Evolutionary conservation across 2,113 vertebrate genomes (phyloP).

Genomic region (Circaetus cinerascens): DNA sequence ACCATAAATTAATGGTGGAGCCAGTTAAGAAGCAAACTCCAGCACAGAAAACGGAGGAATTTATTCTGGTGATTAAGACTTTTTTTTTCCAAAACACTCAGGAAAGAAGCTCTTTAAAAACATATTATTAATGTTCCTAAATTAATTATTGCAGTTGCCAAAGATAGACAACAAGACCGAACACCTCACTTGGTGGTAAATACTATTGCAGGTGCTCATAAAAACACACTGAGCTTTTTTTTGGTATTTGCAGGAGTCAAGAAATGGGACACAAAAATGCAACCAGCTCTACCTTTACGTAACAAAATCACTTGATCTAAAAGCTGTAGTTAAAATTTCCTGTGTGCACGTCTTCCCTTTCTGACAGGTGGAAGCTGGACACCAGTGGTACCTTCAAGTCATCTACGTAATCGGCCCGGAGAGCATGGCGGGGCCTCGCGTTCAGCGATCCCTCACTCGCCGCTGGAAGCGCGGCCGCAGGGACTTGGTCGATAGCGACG

Average conservation of each 20-base stretch:
- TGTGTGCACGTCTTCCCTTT: not conserved
- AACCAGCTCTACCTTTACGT: fast-evolving
- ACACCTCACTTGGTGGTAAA: too few relatives aligned
- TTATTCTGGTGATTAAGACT: not conserved
- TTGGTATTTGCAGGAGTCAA: fast-evolving
- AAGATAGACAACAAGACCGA: not conserved
- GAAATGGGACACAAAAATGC: not conserved
- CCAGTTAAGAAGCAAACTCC: not conserved
- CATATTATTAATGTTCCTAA: not conserved
- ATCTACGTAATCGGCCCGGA: slow-evolving; percentile 94
- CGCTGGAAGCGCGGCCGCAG: slow-evolving; percentile 74
- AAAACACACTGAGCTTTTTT: not conserved
- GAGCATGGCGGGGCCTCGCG: slow-evolving; percentile 78
- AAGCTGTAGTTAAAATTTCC: fast-evolving
- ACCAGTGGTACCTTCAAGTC: slow-evolving; percentile 98
- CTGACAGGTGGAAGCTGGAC: slow-evolving; percentile 93
- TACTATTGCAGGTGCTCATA: not conserved
- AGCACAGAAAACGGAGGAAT: not conserved
- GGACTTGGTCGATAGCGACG: slow-evolving; percentile 77
- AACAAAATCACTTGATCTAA: not conserved
- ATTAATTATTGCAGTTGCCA: not conserved
- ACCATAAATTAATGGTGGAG: not conserved
- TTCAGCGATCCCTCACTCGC: slow-evolving; percentile 83
- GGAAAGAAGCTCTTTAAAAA: not conserved
- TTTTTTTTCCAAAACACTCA: not conserved